These are phyloP conservation scores for Botia almorhae DNA, from an alignment of 2,797 vertebrate species.

Conservation along the genomic window DNA sequence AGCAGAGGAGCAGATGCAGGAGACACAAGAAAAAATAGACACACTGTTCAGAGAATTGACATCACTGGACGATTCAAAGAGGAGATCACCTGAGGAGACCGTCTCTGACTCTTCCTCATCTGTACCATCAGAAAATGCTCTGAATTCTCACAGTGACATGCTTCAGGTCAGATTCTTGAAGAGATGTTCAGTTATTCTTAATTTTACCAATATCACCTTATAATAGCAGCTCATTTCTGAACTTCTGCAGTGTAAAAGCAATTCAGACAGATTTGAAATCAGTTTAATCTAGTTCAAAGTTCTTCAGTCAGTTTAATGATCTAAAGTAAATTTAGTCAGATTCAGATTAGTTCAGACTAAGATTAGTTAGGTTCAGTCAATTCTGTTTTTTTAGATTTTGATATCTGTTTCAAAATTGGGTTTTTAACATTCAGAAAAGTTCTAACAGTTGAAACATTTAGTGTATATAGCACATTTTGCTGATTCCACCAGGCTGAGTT, in stretches of 20 bases:
- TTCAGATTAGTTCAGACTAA: too few relatives aligned
- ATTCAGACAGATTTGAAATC: conserved; percentile 17
- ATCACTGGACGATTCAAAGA: conserved; percentile 59
- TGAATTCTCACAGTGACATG: conserved; percentile 81
- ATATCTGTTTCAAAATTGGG: background rate
- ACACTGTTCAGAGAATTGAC: conserved; percentile 79
- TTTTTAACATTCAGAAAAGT: background rate
- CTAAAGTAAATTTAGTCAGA: background rate
- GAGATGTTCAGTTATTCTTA: background rate
- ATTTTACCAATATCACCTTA: background rate
- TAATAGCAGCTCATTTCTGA: background rate
- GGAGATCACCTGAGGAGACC: conserved; percentile 31
- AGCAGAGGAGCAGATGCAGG: conserved; percentile 89
- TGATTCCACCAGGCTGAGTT: conserved; percentile 78
- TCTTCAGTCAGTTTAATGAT: background rate
- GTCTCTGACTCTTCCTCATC: conserved; percentile 52
- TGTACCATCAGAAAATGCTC: conserved; percentile 69
- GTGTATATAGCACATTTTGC: background rate
- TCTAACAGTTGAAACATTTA: background rate
- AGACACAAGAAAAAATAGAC: conserved; percentile 86
- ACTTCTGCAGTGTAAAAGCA: too few relatives aligned
- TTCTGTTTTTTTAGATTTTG: too few relatives aligned
- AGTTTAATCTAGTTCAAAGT: background rate
- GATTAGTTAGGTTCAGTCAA: too few relatives aligned
- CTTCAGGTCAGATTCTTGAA: conserved; percentile 82